These are phyloP conservation scores for Ptychobarbus kaznakovi DNA, from an alignment of 2,797 vertebrate species.

Conservation along the genomic window DNA sequence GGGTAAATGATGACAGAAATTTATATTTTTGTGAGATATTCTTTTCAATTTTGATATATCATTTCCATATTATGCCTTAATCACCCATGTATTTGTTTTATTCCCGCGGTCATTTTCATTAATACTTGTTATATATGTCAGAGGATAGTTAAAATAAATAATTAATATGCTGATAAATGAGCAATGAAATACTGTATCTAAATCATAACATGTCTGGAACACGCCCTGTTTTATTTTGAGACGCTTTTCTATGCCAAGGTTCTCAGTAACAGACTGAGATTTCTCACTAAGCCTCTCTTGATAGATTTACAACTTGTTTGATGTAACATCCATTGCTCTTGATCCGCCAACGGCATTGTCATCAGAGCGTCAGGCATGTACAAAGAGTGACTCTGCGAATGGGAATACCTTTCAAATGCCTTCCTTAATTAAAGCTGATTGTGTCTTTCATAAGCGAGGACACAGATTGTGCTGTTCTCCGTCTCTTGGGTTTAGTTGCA, in stretches of 20 bases:
- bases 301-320: conserved; percentile 37
- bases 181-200: conserved; percentile 32
- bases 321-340: conserved; percentile 9
- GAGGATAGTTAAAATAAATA: background rate
- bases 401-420: conserved; percentile 18
- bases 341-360: conserved; percentile 27
- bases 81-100: background rate
- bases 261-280: conserved; percentile 31
- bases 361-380: conserved; percentile 5
- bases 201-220: conserved; percentile 47
- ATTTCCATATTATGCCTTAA: background rate
- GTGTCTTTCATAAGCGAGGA: conserved; percentile 20
- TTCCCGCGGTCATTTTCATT: background rate
- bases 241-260: conserved; percentile 9
- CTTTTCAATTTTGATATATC: too few species aligned
- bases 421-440: conserved; percentile 38
- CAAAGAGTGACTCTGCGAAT: background rate
- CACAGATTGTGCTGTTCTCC: conserved; percentile 58
- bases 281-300: conserved; percentile 32
- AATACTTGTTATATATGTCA: conserved; percentile 8
- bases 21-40: background rate
- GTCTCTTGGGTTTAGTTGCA: conserved; percentile 69
- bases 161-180: conserved; percentile 40
- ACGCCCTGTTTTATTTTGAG: conserved; percentile 48
- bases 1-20: background rate